Evolutionary conservation across 1,140 invertebrate species (phyloP).

Genomic region (Lucilia cuprina): DNA sequence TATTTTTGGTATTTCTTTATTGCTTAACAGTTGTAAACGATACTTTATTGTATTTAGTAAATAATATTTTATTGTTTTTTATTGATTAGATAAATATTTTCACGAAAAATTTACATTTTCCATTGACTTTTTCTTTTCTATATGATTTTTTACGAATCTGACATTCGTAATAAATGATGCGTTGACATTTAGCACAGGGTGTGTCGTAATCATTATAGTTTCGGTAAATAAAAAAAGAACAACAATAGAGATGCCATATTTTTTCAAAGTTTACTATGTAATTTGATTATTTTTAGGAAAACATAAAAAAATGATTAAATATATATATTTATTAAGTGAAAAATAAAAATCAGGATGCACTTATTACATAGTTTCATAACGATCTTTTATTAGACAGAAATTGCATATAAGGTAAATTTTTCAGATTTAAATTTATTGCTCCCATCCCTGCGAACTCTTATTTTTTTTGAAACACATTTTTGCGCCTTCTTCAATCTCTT

Average conservation of each 20-base stretch:
- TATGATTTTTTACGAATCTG: not conserved
- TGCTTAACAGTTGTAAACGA: not conserved
- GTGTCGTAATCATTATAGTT: not conserved
- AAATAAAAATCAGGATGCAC: no score
- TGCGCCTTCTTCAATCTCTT: constrained; percentile 38
- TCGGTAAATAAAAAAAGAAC: not conserved
- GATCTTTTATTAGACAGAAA: no score
- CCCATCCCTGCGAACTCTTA: no score
- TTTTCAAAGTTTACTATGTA: no score
- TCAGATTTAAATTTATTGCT: no score
- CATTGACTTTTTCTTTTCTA: not conserved
- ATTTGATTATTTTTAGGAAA: no score
- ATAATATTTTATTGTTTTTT: not conserved
- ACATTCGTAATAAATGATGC: constrained; percentile 11
- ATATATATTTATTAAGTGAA: no score
- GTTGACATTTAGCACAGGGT: not conserved
- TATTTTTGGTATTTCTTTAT: not conserved
- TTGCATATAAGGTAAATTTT: no score
- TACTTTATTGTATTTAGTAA: not conserved
- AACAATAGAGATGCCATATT: no score
- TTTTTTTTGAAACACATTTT: constrained; percentile 26
- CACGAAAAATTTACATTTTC: not conserved
- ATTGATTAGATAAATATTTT: constrained; percentile 47
- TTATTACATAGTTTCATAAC: no score
- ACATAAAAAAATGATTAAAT: no score